Evolutionary conservation across 2,113 vertebrate species (phyloP), one percentile per base, ranked within the genome.

Genomic region (Haemorhous mexicanus): DNA sequence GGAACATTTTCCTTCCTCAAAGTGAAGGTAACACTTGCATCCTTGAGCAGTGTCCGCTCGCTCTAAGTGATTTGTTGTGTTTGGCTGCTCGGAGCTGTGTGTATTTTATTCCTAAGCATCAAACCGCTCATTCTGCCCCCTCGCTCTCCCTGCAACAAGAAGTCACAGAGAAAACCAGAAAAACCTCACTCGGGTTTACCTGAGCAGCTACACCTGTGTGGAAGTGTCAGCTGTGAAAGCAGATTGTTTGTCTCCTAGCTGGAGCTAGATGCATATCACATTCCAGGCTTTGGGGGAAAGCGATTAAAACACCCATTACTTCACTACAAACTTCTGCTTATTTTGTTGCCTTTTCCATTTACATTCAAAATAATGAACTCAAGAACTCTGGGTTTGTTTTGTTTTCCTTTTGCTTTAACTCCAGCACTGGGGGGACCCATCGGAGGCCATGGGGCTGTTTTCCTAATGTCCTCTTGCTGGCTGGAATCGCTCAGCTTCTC

Each of bases 1-100:
- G 82, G 86, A 93, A 59, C 80, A 56, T 90, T 97, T 97, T 64
- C 62, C 62, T 93, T 74, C 92, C 82, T 93, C 47, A 33, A 81
- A 47, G n/a, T 1, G 19, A 73, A 84, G 86, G 81, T 84, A 90
- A 84, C 84, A 33, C 82, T 94, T 86, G 88, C 86, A 95, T 94
- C 90, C 37, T 27, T 27, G 90, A 88, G 69, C 67, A 53, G 76
- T 19, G 6, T 41, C 64, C 1, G 0, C 83, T 56, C 0, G 55
- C 83, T 79, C 66, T 17, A 15, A 77, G 82, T 80, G 91, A 81
- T 91, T 84, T 90, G 95, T 89, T 91, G 91, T 91, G 86, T 95
- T 96, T 92, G 95, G 92, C 94, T 89, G 52, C 81, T 66, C 3
- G 0, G 77, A 87, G 63, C 63, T 46, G 4, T 61, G 86, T 91